A percentile compares a stretch with the other conserved stretches of the same genome.
Evolutionary conservation across 2,113 vertebrate species (phyloP).

Genomic region (Sinocyclocheilus grahami): DNA sequence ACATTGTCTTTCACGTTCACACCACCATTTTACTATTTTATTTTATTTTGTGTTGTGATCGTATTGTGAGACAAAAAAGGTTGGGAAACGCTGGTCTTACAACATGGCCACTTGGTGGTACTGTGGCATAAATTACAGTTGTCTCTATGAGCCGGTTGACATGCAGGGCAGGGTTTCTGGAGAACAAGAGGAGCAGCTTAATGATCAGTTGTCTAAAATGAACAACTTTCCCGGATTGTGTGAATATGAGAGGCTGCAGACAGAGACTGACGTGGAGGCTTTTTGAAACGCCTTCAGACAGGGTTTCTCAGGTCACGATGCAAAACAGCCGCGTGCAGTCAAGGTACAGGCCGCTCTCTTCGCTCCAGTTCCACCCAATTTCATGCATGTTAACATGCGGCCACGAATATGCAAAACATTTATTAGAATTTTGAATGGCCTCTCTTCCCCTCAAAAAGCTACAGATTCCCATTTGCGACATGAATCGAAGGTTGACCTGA

Average conservation of each 20-base stretch:
- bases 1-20: too few relatives aligned
- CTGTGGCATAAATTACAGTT: constrained; percentile 28
- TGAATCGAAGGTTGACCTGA: constrained; percentile 45
- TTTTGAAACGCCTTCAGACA: constrained; percentile 52
- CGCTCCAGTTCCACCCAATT: constrained; percentile 63
- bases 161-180: background rate
- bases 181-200: constrained; percentile 29
- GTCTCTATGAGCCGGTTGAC: background rate
- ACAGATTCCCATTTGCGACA: constrained; percentile 53
- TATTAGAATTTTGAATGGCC: constrained; percentile 56
- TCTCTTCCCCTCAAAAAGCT: constrained; percentile 45
- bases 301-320: constrained; percentile 48
- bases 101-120: constrained; percentile 53
- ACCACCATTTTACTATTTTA: too few relatives aligned
- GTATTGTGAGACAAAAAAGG: background rate
- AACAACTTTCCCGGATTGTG: constrained; percentile 35
- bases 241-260: constrained; percentile 29
- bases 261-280: background rate
- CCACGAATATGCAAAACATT: constrained; percentile 59
- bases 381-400: constrained; percentile 59
- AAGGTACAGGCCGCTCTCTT: constrained; percentile 44
- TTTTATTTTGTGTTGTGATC: too few relatives aligned
- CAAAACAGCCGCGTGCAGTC: constrained; percentile 47
- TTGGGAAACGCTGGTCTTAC: background rate
- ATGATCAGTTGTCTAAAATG: constrained; percentile 38